Evolutionary conservation across 2,888 invertebrate genomes (phyloP).

Genomic region (Apodemia hepburni): DNA sequence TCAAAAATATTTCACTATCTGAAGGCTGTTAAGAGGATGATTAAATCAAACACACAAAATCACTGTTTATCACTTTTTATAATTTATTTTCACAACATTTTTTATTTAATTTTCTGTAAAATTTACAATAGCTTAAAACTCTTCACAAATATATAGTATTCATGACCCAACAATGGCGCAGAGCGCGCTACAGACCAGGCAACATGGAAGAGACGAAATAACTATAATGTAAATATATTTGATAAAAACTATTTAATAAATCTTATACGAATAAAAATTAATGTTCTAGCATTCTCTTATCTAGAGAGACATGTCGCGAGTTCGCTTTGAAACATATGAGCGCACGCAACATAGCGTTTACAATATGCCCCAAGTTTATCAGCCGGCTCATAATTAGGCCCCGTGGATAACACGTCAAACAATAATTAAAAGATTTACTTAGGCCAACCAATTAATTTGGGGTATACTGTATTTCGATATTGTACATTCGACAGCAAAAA

Average conservation of each 20-base stretch:
- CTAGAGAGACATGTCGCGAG: slow-evolving; percentile 67
- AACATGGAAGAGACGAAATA: slow-evolving; percentile 62
- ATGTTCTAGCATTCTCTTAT: slow-evolving; percentile 57
- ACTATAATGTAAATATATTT: slow-evolving; percentile 62
- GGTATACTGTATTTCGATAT: not conserved
- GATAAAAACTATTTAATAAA: slow-evolving; percentile 59
- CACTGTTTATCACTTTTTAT: slow-evolving; percentile 78
- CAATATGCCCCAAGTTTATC: slow-evolving; percentile 13
- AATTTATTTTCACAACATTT: slow-evolving; percentile 80
- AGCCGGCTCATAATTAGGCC: not conserved
- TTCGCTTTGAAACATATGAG: slow-evolving; percentile 72
- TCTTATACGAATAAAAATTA: slow-evolving; percentile 64
- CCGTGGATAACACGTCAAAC: not conserved
- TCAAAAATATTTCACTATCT: no score
- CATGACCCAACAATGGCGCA: slow-evolving; percentile 61
- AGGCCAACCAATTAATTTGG: not conserved
- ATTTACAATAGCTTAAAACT: slow-evolving; percentile 80
- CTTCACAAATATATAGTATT: slow-evolving; percentile 73
- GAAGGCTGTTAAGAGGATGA: slow-evolving; percentile 16
- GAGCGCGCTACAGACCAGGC: slow-evolving; percentile 58
- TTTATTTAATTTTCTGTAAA: slow-evolving; percentile 78
- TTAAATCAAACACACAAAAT: slow-evolving; percentile 53
- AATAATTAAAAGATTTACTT: not conserved
- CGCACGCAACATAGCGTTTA: slow-evolving; percentile 46
- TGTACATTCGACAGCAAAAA: slow-evolving; percentile 5